These are phyloP conservation scores for Aromia moschata DNA, from an alignment of 2,888 invertebrate species.

Conservation along the genomic window DNA sequence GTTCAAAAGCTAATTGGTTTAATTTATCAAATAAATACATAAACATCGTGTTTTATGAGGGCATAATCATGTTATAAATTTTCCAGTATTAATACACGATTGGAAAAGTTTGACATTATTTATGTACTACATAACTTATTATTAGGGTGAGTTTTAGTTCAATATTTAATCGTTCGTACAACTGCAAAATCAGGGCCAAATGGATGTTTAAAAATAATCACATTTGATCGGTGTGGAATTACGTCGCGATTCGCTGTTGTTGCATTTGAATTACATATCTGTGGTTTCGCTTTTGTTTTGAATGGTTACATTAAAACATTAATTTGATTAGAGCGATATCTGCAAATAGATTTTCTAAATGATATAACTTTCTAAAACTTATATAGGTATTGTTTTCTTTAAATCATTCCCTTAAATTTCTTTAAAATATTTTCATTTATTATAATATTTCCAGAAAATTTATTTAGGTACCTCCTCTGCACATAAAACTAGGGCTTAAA, in stretches of 20 bases:
- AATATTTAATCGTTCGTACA: conserved; percentile 26
- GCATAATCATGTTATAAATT: conserved; percentile 42
- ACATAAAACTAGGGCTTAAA: too few relatives aligned
- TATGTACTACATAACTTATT: conserved; percentile 27
- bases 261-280: conserved; percentile 4
- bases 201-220: conserved; percentile 21
- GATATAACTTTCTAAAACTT: too few relatives aligned
- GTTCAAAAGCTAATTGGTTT: conserved; percentile 33
- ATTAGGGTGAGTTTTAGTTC: conserved; percentile 26
- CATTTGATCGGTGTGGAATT: neutral
- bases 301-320: neutral
- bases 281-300: neutral
- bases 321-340: neutral
- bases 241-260: conserved; percentile 1
- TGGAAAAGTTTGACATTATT: conserved; percentile 32
- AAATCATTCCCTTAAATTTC: too few relatives aligned
- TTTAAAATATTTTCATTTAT: too few relatives aligned
- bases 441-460: too few relatives aligned
- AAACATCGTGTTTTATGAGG: conserved; percentile 26
- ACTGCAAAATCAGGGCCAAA: conserved; percentile 19
- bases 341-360: too few relatives aligned
- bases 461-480: too few relatives aligned
- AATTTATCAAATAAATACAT: conserved; percentile 29
- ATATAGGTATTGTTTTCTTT: too few relatives aligned
- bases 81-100: conserved; percentile 37